phyloP scores from a whole-genome alignment of 2,888 invertebrate species.

The Lysandra coridon region DNA sequence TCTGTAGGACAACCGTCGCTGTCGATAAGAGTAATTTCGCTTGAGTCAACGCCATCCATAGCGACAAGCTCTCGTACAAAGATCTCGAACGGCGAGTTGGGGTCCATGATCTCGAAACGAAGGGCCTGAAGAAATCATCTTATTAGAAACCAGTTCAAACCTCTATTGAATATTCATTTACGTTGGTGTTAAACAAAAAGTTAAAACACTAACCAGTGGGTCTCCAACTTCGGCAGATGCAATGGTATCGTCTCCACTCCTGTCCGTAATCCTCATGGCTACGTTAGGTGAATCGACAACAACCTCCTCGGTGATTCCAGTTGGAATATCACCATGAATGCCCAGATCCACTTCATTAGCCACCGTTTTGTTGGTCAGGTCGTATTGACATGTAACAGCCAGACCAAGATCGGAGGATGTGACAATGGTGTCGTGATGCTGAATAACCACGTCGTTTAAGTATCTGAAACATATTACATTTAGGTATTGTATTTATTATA shows the following conservation, averaged over 20 bases:
- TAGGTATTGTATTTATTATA: slow-evolving; percentile 18
- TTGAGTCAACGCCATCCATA: slow-evolving; percentile 95
- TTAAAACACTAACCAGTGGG: slow-evolving; percentile 80
- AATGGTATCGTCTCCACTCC: slow-evolving; percentile 90
- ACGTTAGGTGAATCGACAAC: slow-evolving; percentile 97
- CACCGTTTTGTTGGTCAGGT: slow-evolving; percentile 95
- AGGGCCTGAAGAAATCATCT: slow-evolving; percentile 81
- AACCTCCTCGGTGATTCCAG: slow-evolving; percentile 93
- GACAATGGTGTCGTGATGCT: slow-evolving; percentile 97
- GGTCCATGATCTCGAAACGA: slow-evolving; percentile 95
- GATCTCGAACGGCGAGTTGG: slow-evolving; percentile 96
- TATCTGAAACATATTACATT: slow-evolving; percentile 70
- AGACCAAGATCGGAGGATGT: slow-evolving; percentile 96
- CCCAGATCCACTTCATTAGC: slow-evolving; percentile 95
- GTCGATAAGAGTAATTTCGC: slow-evolving; percentile 95
- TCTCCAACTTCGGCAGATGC: slow-evolving; percentile 95
- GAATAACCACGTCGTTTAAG: slow-evolving; percentile 95
- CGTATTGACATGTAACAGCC: slow-evolving; percentile 96
- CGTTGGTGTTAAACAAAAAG: slow-evolving; percentile 19
- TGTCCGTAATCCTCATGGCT: slow-evolving; percentile 94
- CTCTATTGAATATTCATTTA: background rate
- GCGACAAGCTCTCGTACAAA: slow-evolving; percentile 96
- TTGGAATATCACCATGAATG: slow-evolving; percentile 92
- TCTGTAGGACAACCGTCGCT: slow-evolving; percentile 96
- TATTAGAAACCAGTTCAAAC: background rate